phyloP scores from a whole-genome alignment of 1,140 invertebrate species.

The Scaptomyza pallida region DNA sequence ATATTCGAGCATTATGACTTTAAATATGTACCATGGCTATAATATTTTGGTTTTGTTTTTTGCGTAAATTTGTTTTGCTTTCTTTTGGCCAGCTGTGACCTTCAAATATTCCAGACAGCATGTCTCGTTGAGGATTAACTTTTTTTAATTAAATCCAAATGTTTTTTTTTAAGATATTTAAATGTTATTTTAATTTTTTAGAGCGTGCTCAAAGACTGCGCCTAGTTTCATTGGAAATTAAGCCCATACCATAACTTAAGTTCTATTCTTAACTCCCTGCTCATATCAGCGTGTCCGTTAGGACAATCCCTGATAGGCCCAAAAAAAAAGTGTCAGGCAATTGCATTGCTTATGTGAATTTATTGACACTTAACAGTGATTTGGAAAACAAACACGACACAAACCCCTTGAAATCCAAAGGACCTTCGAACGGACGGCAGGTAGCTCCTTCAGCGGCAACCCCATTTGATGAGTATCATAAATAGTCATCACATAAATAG shows the following conservation, averaged over 20 bases:
- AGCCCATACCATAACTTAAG: conserved; percentile 54
- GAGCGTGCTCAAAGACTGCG: conserved; percentile 5
- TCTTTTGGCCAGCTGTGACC: conserved; percentile 40
- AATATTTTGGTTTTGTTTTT: conserved; percentile 63
- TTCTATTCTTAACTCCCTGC: background rate
- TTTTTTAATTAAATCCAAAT: background rate
- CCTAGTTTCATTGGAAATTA: conserved; percentile 13
- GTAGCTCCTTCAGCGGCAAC: conserved; percentile 23
- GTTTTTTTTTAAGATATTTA: background rate
- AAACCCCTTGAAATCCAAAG: conserved; percentile 7
- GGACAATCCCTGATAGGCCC: conserved; percentile 45
- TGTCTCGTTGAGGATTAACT: conserved; percentile 42
- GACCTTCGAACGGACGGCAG: conserved; percentile 28
- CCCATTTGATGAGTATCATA: conserved; percentile 66
- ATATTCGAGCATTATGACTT: conserved; percentile 65
- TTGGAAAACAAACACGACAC: conserved; percentile 38
- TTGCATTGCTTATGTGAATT: conserved; percentile 66
- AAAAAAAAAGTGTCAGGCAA: conserved; percentile 63
- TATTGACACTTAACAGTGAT: conserved; percentile 72
- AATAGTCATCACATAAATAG: conserved; percentile 81
- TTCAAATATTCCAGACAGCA: conserved; percentile 47
- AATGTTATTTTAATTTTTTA: background rate
- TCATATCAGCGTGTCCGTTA: conserved; percentile 52
- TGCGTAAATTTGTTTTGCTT: conserved; percentile 52
- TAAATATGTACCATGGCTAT: conserved; percentile 28